Evolutionary conservation across 1,140 invertebrate genomes (phyloP).

Genomic region (Cephus cinctus): DNA sequence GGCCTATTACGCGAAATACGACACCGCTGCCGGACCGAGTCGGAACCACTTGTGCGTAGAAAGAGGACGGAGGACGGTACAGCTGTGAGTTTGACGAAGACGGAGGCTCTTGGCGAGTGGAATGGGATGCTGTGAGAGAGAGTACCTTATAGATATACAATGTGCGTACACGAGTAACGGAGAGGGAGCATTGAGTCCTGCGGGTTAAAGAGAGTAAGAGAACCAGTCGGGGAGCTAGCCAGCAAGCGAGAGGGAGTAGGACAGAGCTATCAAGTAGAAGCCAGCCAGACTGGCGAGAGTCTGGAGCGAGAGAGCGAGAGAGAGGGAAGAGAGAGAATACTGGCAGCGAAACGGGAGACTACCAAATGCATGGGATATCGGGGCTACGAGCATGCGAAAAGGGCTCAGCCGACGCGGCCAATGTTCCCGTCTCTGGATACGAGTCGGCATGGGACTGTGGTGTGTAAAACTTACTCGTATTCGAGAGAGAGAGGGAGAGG

Average conservation of each 20-base stretch:
- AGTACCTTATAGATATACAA: too few species aligned
- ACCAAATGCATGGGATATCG: conserved; percentile 10
- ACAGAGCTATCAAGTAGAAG: too few species aligned
- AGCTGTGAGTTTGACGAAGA: too few species aligned
- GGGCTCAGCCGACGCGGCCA: not conserved
- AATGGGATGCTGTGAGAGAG: too few species aligned
- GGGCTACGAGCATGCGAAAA: not conserved
- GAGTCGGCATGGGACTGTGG: not conserved
- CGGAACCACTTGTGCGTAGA: conserved; percentile 16
- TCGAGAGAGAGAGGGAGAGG: conserved; percentile 13
- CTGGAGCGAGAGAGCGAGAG: conserved; percentile 22
- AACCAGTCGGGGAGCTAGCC: too few species aligned
- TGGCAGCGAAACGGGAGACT: not conserved
- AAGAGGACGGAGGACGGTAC: too few species aligned
- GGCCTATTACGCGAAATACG: conserved; percentile 9
- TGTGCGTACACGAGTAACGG: too few species aligned
- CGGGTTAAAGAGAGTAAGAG: too few species aligned
- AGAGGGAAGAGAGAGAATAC: conserved; percentile 5
- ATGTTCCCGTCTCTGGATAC: not conserved
- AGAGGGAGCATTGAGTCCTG: too few species aligned
- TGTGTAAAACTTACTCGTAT: conserved; percentile 5
- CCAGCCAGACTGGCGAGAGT: too few species aligned
- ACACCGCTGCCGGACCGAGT: conserved; percentile 6
- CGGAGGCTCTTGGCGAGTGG: too few species aligned
- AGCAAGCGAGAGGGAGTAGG: too few species aligned